Percentiles rank a stretch among this genome's conserved stretches.
Conservation (phyloP, 2,113 vertebrate species). For the Nesogale talazaci region DNA sequence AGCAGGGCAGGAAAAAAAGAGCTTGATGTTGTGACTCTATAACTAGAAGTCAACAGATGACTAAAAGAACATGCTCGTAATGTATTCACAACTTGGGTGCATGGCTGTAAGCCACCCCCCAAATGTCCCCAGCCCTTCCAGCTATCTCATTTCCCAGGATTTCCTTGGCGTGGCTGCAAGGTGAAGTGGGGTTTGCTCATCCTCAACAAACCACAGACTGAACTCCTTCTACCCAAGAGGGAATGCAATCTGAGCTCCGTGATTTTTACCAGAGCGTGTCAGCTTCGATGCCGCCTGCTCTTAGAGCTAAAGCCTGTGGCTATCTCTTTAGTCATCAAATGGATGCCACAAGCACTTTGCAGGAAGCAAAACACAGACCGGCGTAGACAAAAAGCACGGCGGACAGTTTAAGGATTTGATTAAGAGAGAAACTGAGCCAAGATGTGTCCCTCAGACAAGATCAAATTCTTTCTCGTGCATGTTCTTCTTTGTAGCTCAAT, state of each 20-base stretch:
- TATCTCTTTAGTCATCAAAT: conserved; percentile 35
- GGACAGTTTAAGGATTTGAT: neutral
- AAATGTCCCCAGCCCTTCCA: neutral
- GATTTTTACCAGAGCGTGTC: conserved; percentile 31
- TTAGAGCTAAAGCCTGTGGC: neutral
- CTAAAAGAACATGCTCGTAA: neutral
- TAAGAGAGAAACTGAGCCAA: conserved; percentile 22
- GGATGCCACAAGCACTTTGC: neutral
- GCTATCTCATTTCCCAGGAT: conserved; percentile 19
- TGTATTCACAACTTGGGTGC: neutral
- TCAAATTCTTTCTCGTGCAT: neutral
- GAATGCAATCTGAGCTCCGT: neutral
- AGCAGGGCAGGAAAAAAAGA: neutral
- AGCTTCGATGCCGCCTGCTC: neutral
- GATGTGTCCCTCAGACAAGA: neutral
- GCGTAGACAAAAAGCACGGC: neutral
- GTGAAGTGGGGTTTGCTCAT: conserved; percentile 43
- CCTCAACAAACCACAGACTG: conserved; percentile 24
- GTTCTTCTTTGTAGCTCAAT: conserved; percentile 39
- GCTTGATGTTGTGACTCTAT: neutral
- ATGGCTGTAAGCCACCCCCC: neutral
- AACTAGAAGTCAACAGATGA: neutral
- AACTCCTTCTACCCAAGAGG: neutral
- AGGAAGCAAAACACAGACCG: conserved; percentile 22
- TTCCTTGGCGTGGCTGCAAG: neutral